phyloP scores from a whole-genome alignment of 1,140 invertebrate species.

The Zophobas atratus region DNA sequence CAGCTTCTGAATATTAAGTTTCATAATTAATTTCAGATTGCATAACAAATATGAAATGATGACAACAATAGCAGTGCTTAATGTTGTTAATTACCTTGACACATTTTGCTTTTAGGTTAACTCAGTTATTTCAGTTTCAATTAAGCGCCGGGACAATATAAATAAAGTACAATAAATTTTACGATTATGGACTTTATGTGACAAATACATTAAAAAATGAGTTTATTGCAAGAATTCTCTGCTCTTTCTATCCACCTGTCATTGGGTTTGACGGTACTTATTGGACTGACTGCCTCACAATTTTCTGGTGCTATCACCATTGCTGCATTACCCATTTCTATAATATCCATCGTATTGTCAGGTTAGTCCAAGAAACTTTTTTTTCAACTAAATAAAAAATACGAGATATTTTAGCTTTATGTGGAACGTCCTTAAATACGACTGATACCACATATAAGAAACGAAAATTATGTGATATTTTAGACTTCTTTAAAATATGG shows the following conservation, averaged over 20 bases:
- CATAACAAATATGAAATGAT: conserved; percentile 15
- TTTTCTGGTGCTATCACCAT: conserved; percentile 63
- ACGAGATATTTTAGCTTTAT: conserved; percentile 56
- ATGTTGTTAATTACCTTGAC: conserved; percentile 26
- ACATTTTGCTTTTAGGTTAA: conserved; percentile 36
- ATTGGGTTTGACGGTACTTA: conserved; percentile 61
- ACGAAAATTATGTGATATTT: conserved; percentile 56
- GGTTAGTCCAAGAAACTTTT: conserved; percentile 53
- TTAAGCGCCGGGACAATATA: background rate
- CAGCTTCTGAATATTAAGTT: conserved; percentile 19
- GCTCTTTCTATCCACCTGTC: conserved; percentile 63
- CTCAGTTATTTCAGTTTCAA: background rate
- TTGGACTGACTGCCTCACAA: conserved; percentile 63
- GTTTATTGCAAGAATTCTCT: conserved; percentile 54
- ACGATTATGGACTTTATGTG: conserved; percentile 33
- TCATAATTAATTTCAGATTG: conserved; percentile 12
- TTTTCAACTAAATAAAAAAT: conserved; percentile 9
- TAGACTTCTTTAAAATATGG: conserved; percentile 75
- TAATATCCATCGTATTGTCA: conserved; percentile 59
- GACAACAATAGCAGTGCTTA: conserved; percentile 8
- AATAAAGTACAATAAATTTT: background rate
- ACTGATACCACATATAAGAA: conserved; percentile 51
- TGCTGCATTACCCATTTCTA: conserved; percentile 61
- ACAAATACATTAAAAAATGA: conserved; percentile 45
- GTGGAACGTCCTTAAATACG: conserved; percentile 46